Base-by-base conservation (phyloP, 2,113 vertebrate species). In the Siniperca chuatsi region DNA sequence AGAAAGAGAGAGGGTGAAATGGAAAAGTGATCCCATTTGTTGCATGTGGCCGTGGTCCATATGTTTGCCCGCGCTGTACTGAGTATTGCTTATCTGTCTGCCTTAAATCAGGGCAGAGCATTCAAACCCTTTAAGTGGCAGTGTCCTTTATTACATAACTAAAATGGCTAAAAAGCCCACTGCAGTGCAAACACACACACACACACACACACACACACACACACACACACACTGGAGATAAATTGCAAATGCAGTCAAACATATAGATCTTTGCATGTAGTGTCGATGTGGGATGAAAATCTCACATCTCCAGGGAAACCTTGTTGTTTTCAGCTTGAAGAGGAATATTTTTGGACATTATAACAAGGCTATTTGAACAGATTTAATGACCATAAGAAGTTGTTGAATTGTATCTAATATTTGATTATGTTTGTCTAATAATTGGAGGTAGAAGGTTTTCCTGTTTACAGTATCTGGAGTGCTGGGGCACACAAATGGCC, bases 121-220 rank as follows among this genome's bases (percentile, higher is more conserved):
- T 60, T 79, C 74, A 73, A 80, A 66, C 58, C 75, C 58, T 87
- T 88, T 89, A 84, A 89, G 79, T 80, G 84, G 73, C 70, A 44
- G 18, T 76, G 83, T 61, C 89, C 89, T 92, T 87, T 15, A 54
- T 93, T 94, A 90, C 69, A 61, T 92, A 93, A 94, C 75, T 37
- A 58, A 9, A 1, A 33, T 55, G 37, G 57, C 55, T 68, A 61
- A 80, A 89, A 84, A 42, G 67, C 20, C 25, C 66, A 6, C 66
- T n/a, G 61, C 29, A 42, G n/a, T 18, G 15, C 64, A 50, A 10
- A 50, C 67, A 54, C 40, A 44, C 67, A 68, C 67, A 74, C 44
- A 62, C 76, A 85, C 44, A 69, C 67, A 61, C 62, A 85, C 44
- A 69, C 67, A 61, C 62, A 68, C 67, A 74, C 44, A 62, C 76